A percentile compares a stretch with the other conserved stretches of the same genome.
phyloP scores from a whole-genome alignment of 2,888 invertebrate species.

The Acrobasis repandana region DNA sequence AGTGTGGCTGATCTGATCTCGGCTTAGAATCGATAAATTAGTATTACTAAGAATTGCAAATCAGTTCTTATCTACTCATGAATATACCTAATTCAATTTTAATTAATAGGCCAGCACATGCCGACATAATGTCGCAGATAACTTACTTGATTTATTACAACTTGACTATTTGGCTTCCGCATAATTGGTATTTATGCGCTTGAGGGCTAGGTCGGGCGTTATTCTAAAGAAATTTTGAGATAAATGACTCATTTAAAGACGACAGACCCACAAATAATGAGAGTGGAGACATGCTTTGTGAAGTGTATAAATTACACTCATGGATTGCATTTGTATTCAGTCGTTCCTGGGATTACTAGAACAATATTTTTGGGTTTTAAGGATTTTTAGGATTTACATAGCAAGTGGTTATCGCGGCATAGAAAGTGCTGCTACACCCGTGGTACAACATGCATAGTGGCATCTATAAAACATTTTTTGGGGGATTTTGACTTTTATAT shows the following conservation, averaged over 20 bases:
- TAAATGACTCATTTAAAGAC: conserved; percentile 9
- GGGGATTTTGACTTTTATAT: no score
- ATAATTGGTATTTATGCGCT: conserved; percentile 8
- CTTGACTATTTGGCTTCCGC: conserved; percentile 33
- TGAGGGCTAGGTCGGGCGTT: neutral
- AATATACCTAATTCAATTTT: neutral
- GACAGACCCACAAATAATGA: neutral
- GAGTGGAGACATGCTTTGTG: neutral
- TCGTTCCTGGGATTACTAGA: no score
- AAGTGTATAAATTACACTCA: no score
- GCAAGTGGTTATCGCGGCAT: no score
- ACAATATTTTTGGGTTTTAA: no score
- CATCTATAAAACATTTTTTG: no score
- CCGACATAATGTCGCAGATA: conserved; percentile 19
- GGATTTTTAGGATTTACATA: no score
- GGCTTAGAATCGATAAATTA: no score
- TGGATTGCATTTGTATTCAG: no score
- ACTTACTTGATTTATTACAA: conserved; percentile 35
- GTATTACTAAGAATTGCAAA: neutral
- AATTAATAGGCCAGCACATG: conserved; percentile 1
- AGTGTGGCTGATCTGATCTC: no score
- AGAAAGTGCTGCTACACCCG: no score
- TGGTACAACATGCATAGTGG: no score
- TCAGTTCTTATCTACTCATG: neutral
- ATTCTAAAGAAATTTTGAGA: conserved; percentile 3